Percentiles rank a stretch among this genome's conserved stretches.
Conservation (phyloP, 2,113 vertebrate species). For the Strix aluco region DNA sequence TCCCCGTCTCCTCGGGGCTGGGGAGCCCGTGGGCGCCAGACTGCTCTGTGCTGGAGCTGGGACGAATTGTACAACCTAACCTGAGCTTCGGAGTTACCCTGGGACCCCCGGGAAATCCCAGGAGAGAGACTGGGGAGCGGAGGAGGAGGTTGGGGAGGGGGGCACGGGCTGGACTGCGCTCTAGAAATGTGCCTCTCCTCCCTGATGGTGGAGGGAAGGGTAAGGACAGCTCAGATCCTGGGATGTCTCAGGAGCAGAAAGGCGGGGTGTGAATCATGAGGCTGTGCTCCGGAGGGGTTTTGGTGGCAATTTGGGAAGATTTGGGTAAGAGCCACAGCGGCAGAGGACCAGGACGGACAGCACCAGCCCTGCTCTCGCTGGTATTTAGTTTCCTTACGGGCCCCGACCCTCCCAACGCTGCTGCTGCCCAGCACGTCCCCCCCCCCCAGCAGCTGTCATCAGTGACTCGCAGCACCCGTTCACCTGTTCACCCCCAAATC, state of each 20-base stretch:
- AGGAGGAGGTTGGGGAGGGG: accelerated
- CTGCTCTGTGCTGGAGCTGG: not conserved
- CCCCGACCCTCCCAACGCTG: not conserved
- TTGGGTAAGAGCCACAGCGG: not conserved
- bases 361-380: not conserved
- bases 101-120: not conserved
- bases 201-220: not conserved
- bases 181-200: not conserved
- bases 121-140: accelerated
- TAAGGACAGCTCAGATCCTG: not conserved
- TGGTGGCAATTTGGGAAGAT: not conserved
- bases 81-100: not conserved
- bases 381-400: not conserved
- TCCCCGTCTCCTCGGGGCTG: not conserved
- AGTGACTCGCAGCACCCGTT: accelerated
- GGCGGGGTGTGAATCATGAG: accelerated
- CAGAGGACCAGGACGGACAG: not conserved
- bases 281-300: accelerated
- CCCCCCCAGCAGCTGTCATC: not conserved
- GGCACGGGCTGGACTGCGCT: accelerated
- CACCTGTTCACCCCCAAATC: not conserved
- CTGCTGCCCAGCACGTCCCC: not conserved
- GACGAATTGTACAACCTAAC: not conserved
- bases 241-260: not conserved
- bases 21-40: not conserved